phyloP scores from a whole-genome alignment of 2,888 invertebrate genomes.

The Tinea semifulvella region DNA sequence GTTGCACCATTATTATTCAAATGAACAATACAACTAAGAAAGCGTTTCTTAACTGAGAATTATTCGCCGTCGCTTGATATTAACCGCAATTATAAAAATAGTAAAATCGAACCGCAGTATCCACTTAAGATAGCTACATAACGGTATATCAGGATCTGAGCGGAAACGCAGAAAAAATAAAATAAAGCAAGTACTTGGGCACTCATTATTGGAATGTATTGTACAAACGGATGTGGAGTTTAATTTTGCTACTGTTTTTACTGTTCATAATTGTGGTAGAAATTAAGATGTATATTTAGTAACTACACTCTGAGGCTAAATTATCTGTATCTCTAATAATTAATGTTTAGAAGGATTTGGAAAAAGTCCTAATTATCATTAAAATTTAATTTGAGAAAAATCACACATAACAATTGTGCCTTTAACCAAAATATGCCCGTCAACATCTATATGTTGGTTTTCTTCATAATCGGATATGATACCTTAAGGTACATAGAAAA shows the following conservation, averaged over 20 bases:
- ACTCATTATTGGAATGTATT: conserved; percentile 9
- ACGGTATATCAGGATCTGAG: conserved; percentile 34
- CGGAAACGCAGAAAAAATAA: conserved; percentile 11
- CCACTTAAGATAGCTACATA: conserved; percentile 25
- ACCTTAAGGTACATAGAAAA: no score
- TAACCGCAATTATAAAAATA: conserved; percentile 61
- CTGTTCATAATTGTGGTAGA: no score
- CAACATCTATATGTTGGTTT: no score
- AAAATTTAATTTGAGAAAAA: no score
- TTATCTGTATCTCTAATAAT: no score
- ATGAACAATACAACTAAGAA: conserved; percentile 10
- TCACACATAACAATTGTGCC: no score
- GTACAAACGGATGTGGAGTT: conserved; percentile 10
- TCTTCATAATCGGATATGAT: no score
- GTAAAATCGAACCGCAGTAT: conserved; percentile 35
- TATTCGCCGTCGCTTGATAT: conserved; percentile 32
- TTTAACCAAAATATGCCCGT: no score
- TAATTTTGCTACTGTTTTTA: conserved; percentile 8
- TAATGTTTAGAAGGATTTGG: no score
- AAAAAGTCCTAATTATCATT: no score
- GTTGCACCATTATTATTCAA: background rate
- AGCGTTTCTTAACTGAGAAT: conserved; percentile 10
- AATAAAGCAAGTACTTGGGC: conserved; percentile 3
- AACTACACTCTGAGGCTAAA: no score
- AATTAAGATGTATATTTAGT: no score